phyloP scores from a whole-genome alignment of 2,797 vertebrate species.

The Calcarius lapponicus region DNA sequence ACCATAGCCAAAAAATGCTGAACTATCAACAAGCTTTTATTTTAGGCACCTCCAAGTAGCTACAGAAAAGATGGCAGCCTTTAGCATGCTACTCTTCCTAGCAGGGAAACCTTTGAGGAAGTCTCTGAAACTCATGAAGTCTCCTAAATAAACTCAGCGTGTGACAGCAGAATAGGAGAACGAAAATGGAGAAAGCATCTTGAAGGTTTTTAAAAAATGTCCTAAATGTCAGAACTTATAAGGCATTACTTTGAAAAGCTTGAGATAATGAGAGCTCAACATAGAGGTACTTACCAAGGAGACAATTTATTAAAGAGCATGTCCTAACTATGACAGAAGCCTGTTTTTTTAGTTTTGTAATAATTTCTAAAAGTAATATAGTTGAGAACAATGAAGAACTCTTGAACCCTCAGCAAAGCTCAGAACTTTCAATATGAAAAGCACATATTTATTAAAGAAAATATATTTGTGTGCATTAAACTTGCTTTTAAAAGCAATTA shows the following conservation, averaged over 20 bases:
- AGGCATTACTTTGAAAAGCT: neutral
- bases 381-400: neutral
- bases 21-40: accelerated
- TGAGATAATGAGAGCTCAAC: neutral
- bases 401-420: neutral
- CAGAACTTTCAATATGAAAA: neutral
- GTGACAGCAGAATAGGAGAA: neutral
- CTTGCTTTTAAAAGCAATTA: neutral
- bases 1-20: neutral
- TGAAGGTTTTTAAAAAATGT: neutral
- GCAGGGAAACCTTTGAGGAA: neutral
- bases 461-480: neutral
- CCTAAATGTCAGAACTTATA: neutral
- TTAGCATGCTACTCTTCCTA: neutral
- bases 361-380: neutral
- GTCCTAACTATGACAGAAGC: neutral
- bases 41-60: neutral
- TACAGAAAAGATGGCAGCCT: neutral
- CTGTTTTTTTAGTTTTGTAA: neutral
- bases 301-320: neutral
- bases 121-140: neutral
- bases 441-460: neutral
- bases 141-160: neutral
- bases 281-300: neutral
- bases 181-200: accelerated